Evolutionary conservation across 2,113 vertebrate genomes (phyloP), one percentile per base, ranked within the genome.

Genomic region (Copsychus sechellarum): DNA sequence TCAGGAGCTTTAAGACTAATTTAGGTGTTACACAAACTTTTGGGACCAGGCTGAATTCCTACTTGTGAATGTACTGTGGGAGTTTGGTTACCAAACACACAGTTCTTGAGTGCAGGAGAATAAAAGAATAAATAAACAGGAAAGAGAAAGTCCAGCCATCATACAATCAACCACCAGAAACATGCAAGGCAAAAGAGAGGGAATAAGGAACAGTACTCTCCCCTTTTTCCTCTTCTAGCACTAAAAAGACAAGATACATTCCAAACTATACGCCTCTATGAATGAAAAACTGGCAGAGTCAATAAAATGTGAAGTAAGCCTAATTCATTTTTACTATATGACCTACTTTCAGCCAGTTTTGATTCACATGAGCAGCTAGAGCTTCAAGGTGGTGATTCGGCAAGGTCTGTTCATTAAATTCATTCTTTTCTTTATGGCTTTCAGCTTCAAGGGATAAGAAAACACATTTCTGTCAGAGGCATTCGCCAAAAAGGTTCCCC

Each of bases 301-400:
- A 97, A 94, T 96, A 97, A 97, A 97, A 97, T 84, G 78, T 90
- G 96, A 97, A 96, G 86, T 54, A 94, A 97, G 90, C 82, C 93
- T 95, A 96, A 96, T 96, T 97, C 96, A 93, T 93, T 97, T 97
- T 97, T 97, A 98, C 96, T 98, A 92, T 93, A 96, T 97, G 97
- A 98, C 97, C 98, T 98, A 98, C 95, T 98, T 98, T 96, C 54
- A 14, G 86, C 86, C 73, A 92, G 95, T 97, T 97, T 96, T 97
- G 96, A 97, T 96, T 97, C 97, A 96, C 95, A 95, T 62, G 95
- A 97, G 95, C 51, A 2, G 96, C 76, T 70, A 74, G 93, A 96
- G 94, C 95, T 97, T 95, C 84, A 97, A 97, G 96, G 92, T 97
- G 94, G 96, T 93, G 93, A 97, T 96, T 98, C 92, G 91, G 92